These are phyloP conservation scores for Alcedo quadribrachys DNA, from an alignment of 2,797 vertebrate species.

Conservation along the genomic window DNA sequence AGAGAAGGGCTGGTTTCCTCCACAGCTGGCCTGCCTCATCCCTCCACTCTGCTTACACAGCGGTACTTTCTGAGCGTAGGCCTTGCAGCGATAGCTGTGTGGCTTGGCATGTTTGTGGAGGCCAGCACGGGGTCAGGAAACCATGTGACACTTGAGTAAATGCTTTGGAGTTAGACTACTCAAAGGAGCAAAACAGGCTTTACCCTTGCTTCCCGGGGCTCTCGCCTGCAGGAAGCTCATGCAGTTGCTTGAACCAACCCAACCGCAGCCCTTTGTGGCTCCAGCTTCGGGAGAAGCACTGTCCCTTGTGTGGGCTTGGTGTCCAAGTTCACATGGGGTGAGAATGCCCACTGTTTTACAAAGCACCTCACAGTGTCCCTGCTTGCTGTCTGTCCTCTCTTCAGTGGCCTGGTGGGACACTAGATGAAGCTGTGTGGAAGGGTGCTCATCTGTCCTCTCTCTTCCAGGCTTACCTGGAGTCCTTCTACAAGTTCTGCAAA, in stretches of 20 bases:
- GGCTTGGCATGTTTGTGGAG: constrained; percentile 57
- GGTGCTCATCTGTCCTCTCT: neutral
- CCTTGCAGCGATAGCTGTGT: constrained; percentile 40
- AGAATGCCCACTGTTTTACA: neutral
- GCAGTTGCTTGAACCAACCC: neutral
- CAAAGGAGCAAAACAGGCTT: constrained; percentile 12
- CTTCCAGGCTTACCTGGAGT: constrained; percentile 93
- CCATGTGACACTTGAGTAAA: constrained; percentile 4
- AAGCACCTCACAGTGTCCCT: neutral
- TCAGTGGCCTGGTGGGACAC: neutral
- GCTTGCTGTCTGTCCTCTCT: neutral
- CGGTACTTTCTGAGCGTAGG: neutral
- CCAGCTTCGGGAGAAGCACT: neutral
- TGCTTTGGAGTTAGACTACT: neutral
- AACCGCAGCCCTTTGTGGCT: neutral
- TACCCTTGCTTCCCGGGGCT: neutral
- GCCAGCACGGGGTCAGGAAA: constrained; percentile 47
- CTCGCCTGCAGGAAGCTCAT: constrained; percentile 19
- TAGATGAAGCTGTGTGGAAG: neutral
- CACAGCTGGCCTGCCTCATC: constrained; percentile 58
- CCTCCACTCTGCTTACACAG: constrained; percentile 47
- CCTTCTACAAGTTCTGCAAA: constrained; percentile 98
- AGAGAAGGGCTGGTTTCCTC: constrained; percentile 2
- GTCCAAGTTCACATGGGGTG: neutral
- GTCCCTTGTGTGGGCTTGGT: neutral